Conservation (phyloP, 35 echinoderm and acorn worm genomes). For the Ptychodera flava region DNA sequence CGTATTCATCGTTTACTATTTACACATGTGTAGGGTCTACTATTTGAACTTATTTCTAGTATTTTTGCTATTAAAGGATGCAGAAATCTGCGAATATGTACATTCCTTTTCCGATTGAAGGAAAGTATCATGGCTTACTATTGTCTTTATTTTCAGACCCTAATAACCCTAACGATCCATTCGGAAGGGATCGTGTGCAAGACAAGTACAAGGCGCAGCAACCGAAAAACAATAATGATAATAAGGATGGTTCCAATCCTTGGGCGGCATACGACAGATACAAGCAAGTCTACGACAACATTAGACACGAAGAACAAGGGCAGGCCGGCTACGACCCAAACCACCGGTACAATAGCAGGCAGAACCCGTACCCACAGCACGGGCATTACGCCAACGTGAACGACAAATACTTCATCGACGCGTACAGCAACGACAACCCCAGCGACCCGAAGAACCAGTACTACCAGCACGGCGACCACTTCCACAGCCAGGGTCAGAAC, state of each 20-base stretch:
- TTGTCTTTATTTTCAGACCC: no score
- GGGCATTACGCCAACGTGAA: neutral
- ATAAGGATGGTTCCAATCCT: neutral
- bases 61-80: no score
- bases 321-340: neutral
- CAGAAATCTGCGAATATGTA: no score
- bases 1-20: no score
- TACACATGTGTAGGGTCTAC: no score
- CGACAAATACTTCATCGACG: neutral
- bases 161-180: no score
- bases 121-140: no score
- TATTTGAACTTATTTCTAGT: no score
- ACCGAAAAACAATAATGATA: no score
- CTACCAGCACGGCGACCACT: neutral
- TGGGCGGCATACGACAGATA: neutral
- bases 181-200: no score
- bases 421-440: neutral
- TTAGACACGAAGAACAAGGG: neutral
- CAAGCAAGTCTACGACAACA: neutral
- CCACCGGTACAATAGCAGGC: neutral
- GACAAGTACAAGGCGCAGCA: no score
- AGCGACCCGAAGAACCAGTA: neutral
- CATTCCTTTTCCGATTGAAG: no score
- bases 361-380: neutral
- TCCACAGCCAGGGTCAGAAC: neutral